Evolutionary conservation across 2,888 invertebrate genomes (phyloP).

Genomic region (Drymonia ruficornis): DNA sequence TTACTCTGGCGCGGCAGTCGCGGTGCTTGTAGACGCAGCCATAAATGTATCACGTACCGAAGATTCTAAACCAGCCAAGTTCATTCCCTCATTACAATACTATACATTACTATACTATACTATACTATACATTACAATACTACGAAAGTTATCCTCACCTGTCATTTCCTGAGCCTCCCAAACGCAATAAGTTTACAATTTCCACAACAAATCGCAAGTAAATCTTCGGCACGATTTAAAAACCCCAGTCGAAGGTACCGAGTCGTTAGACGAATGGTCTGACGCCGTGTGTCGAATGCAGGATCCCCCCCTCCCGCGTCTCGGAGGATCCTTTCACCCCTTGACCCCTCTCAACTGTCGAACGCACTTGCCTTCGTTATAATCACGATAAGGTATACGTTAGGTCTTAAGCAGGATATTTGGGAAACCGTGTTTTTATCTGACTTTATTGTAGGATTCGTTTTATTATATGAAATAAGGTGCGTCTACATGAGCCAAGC

Average conservation of each 20-base stretch:
- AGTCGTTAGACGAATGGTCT: conserved; percentile 68
- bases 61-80: too few species aligned
- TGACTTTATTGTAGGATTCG: background rate
- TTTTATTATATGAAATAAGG: background rate
- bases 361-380: conserved; percentile 76
- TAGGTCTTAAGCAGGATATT: conserved; percentile 12
- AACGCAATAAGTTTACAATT: conserved; percentile 7
- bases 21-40: too few species aligned
- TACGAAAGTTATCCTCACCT: too few species aligned
- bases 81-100: too few species aligned
- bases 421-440: background rate
- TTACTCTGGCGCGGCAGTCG: too few species aligned
- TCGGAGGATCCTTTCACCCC: conserved; percentile 19
- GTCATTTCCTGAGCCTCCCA: background rate
- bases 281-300: conserved; percentile 64
- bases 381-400: conserved; percentile 53
- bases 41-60: too few species aligned
- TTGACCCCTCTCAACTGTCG: conserved; percentile 62
- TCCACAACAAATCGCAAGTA: conserved; percentile 29
- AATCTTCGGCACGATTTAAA: conserved; percentile 39
- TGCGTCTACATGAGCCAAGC: too few species aligned
- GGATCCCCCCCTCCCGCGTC: conserved; percentile 42
- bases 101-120: too few species aligned
- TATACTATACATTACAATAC: too few species aligned
- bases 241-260: conserved; percentile 19